These are phyloP conservation scores for Thalassarche chlororhynchos DNA, from an alignment of 2,113 vertebrate species.

Conservation along the genomic window DNA sequence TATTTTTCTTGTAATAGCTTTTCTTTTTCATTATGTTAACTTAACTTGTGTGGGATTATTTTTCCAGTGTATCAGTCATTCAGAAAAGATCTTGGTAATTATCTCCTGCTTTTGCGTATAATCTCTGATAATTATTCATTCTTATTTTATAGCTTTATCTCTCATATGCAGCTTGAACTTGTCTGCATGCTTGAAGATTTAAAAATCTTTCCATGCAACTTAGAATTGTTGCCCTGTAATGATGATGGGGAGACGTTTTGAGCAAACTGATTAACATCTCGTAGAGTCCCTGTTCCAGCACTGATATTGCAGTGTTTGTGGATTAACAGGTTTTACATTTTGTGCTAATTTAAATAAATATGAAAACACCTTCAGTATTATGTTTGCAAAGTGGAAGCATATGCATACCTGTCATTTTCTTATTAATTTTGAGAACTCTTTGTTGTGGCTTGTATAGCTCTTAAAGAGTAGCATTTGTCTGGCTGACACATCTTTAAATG, in stretches of 20 bases:
- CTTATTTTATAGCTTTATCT: background rate
- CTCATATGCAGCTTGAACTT: background rate
- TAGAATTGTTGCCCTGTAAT: background rate
- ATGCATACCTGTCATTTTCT: background rate
- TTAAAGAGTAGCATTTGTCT: background rate
- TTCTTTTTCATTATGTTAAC: background rate
- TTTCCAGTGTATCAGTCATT: background rate
- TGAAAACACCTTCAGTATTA: background rate
- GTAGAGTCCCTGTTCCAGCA: background rate
- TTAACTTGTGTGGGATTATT: background rate
- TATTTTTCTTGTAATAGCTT: background rate
- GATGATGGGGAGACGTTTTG: background rate
- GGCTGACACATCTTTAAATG: background rate
- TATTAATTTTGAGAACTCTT: background rate
- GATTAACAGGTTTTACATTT: slow-evolving; percentile 44
- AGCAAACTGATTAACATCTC: background rate
- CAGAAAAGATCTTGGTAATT: background rate
- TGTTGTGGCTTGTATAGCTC: background rate
- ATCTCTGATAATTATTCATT: background rate
- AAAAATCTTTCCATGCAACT: background rate
- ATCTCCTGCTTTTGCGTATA: background rate
- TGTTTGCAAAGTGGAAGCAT: slow-evolving; percentile 23
- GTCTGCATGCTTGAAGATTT: background rate
- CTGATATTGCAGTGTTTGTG: background rate
- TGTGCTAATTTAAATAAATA: slow-evolving; percentile 4